Conservation (phyloP, 2,113 vertebrate species). For the Alosa alosa region DNA sequence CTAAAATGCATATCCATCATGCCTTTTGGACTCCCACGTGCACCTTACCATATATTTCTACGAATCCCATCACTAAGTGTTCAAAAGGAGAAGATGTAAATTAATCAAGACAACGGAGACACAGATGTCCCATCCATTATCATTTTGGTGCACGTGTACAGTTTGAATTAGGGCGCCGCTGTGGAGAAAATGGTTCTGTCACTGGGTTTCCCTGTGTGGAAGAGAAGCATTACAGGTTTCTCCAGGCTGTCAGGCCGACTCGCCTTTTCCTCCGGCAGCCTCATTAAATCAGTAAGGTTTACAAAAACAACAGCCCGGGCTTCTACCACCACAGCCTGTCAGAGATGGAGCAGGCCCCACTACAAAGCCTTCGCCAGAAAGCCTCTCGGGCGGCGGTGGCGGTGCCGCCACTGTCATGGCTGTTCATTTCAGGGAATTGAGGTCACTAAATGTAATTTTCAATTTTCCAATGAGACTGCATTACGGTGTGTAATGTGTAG, state of each 20-base stretch:
- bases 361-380: not conserved
- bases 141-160: constrained; percentile 11
- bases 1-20: not conserved
- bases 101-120: constrained; percentile 14
- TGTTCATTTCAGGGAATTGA: constrained; percentile 14
- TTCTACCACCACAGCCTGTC: constrained; percentile 41
- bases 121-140: constrained; percentile 9
- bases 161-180: constrained; percentile 16
- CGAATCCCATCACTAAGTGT: constrained; percentile 14
- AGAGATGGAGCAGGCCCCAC: not conserved
- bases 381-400: not conserved
- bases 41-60: not conserved
- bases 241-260: constrained; percentile 40
- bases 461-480: constrained; percentile 18
- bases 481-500: constrained; percentile 18
- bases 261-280: constrained; percentile 43
- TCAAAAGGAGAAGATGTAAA: constrained; percentile 17
- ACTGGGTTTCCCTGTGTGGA: constrained; percentile 46
- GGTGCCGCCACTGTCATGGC: not conserved
- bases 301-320: constrained; percentile 48
- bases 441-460: constrained; percentile 21
- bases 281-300: constrained; percentile 52
- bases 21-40: not conserved
- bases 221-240: constrained; percentile 49
- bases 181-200: constrained; percentile 55